Evolutionary conservation across 2,888 invertebrate genomes (phyloP).

Genomic region (Aphelenchoides bicaudatus): DNA sequence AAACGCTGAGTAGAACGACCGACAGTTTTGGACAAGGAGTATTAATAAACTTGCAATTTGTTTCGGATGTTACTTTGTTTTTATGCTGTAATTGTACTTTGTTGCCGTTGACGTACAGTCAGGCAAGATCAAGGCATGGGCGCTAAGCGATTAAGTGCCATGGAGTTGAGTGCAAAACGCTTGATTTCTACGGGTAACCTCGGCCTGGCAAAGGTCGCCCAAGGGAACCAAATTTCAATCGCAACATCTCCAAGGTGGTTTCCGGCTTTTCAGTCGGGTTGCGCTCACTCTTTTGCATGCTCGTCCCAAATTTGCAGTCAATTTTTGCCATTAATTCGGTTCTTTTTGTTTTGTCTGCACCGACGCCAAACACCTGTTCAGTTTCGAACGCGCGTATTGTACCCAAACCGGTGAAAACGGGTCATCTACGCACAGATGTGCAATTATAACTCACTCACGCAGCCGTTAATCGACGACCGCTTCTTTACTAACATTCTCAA

Average conservation of each 20-base stretch:
- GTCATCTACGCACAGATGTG: too few relatives aligned
- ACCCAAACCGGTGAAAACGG: too few relatives aligned
- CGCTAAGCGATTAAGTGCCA: slow-evolving; percentile 10
- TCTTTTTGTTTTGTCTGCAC: neutral
- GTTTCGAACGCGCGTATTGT: neutral
- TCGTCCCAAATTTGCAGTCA: neutral
- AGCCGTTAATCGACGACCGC: too few relatives aligned
- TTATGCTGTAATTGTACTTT: neutral
- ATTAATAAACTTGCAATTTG: neutral
- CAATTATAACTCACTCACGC: too few relatives aligned
- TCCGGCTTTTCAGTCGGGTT: neutral
- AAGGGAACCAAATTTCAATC: neutral
- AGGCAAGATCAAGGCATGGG: neutral
- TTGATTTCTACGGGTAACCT: neutral
- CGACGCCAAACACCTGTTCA: slow-evolving; percentile 9
- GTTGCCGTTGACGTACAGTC: neutral
- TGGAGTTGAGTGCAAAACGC: neutral
- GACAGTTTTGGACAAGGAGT: too few relatives aligned
- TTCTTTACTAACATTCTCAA: too few relatives aligned
- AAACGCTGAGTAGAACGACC: slow-evolving; percentile 10
- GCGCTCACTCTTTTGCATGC: neutral
- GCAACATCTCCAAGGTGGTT: neutral
- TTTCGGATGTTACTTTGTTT: neutral
- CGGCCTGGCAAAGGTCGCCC: neutral
- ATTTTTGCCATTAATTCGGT: neutral